Conservation (phyloP, 1,140 invertebrate genomes). For the Sinonovacula constricta region DNA sequence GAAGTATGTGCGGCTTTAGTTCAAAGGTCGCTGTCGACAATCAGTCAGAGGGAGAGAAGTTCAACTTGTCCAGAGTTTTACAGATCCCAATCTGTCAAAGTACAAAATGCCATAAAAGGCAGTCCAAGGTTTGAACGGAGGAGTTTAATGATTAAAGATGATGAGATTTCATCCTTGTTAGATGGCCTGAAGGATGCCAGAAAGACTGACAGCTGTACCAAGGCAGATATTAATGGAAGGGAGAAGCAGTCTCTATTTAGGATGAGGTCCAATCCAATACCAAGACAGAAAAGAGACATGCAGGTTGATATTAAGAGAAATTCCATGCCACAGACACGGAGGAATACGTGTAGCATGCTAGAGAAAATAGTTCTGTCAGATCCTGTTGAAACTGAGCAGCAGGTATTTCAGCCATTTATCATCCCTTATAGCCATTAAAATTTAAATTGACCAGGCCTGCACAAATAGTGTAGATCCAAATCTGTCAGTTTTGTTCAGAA, state of each 20-base stretch:
- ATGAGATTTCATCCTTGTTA: background rate
- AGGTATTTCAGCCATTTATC: too few species aligned
- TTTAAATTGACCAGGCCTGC: too few species aligned
- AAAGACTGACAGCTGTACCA: background rate
- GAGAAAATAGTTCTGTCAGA: background rate
- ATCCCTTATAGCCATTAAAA: too few species aligned
- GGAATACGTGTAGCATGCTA: background rate
- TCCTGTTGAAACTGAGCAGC: too few species aligned
- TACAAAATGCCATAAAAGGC: background rate
- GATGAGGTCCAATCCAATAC: constrained; percentile 13
- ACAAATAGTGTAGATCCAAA: too few species aligned
- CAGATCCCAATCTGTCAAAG: background rate
- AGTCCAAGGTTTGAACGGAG: background rate
- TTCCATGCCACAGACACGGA: constrained; percentile 19
- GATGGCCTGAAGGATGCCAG: background rate
- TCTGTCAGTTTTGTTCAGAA: too few species aligned
- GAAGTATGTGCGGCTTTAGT: background rate
- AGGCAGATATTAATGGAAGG: background rate
- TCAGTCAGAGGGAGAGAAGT: background rate
- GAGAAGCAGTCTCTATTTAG: constrained; percentile 6
- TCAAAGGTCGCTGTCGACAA: too few species aligned
- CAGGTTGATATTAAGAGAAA: constrained; percentile 25
- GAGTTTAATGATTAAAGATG: background rate
- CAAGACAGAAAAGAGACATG: constrained; percentile 3
- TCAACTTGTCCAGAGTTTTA: background rate